These are phyloP conservation scores for Frieseomelitta varia DNA, from an alignment of 1,140 invertebrate genomes.

Conservation along the genomic window DNA sequence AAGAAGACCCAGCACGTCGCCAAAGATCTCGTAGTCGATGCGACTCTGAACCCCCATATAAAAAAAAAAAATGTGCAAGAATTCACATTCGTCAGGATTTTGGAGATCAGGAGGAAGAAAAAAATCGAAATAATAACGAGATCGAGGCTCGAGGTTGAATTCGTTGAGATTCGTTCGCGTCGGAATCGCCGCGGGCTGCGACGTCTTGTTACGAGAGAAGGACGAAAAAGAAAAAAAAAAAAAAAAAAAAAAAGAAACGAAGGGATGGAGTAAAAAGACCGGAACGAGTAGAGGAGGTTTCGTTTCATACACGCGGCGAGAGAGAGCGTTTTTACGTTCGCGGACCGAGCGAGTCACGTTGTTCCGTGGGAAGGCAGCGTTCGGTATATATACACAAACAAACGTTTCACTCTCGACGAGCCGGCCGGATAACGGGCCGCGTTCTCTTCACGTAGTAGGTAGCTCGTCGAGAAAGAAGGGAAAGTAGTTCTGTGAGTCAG, in stretches of 20 bases:
- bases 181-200: no score
- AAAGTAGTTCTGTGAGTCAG: slow-evolving; percentile 82
- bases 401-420: slow-evolving; percentile 79
- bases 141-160: no score
- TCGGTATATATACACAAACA: slow-evolving; percentile 32
- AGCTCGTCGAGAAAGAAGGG: slow-evolving; percentile 74
- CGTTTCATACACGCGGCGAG: neutral
- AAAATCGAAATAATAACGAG: no score
- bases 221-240: neutral
- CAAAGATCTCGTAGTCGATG: no score
- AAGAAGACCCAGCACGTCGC: no score
- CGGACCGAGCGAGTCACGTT: slow-evolving; percentile 14
- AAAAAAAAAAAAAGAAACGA: neutral
- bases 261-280: neutral
- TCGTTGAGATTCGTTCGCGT: no score
- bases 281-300: no score
- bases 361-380: slow-evolving; percentile 62
- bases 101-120: no score
- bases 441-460: slow-evolving; percentile 64
- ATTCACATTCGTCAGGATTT: no score
- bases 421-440: slow-evolving; percentile 76
- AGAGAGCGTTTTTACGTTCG: slow-evolving; percentile 31
- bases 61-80: no score
- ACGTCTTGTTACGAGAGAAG: no score
- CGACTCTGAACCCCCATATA: no score